Percentiles rank a stretch among this genome's conserved stretches.
Conservation (phyloP, 2,113 vertebrate genomes). For the Cryptomyrus ogoouensis region DNA sequence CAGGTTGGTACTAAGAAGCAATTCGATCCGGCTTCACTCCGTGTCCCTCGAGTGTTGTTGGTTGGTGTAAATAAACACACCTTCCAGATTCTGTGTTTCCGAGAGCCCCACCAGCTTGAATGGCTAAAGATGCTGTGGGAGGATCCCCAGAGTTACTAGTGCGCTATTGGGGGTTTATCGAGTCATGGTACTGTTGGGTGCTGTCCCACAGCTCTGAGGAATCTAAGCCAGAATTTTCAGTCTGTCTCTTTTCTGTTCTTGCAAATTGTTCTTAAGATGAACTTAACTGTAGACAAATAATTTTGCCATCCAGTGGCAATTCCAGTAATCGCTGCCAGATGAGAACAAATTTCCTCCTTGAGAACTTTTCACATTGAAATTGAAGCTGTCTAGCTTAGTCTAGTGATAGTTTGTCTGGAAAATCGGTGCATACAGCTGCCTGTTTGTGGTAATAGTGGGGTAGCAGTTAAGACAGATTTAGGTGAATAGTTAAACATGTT, state of each 20-base stretch:
- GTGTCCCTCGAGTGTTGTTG: conserved; percentile 23
- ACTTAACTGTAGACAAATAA: neutral
- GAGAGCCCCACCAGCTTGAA: neutral
- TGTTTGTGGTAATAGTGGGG: neutral
- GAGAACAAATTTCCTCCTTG: neutral
- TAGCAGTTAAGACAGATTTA: neutral
- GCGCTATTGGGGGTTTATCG: neutral
- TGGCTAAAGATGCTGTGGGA: neutral
- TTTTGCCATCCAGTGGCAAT: neutral
- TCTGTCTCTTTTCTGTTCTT: neutral
- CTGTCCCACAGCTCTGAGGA: neutral
- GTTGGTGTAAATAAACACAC: conserved; percentile 43
- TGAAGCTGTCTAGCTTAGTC: neutral
- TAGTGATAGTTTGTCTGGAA: neutral
- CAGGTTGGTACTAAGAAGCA: conserved; percentile 58
- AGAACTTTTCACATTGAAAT: neutral
- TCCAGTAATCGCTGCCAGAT: neutral
- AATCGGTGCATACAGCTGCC: neutral
- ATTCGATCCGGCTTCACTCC: conserved; percentile 41
- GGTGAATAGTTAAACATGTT: neutral
- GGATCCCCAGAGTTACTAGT: neutral
- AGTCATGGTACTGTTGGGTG: neutral
- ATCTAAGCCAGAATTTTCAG: neutral
- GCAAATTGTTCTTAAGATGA: neutral
- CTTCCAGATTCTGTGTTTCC: neutral